These are phyloP conservation scores for Coelinius sp. DNA, from an alignment of 2,888 invertebrate species.

Conservation along the genomic window DNA sequence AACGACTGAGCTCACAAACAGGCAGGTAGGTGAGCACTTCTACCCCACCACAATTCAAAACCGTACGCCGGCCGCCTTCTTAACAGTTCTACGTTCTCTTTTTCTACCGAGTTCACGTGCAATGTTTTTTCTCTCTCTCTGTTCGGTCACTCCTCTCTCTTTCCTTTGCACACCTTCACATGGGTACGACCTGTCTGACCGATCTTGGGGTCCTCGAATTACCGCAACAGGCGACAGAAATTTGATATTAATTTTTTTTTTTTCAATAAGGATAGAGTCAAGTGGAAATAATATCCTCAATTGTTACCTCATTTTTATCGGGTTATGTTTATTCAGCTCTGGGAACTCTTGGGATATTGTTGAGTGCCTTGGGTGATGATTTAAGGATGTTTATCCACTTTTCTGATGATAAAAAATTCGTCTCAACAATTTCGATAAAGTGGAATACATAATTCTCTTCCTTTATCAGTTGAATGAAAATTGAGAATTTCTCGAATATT, in stretches of 20 bases:
- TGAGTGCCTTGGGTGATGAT: too few relatives aligned
- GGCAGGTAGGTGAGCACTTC: slow-evolving; percentile 65
- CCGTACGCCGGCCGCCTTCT: slow-evolving; percentile 52
- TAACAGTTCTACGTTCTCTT: slow-evolving; percentile 55
- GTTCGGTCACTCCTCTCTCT: slow-evolving; percentile 1
- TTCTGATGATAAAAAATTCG: too few relatives aligned
- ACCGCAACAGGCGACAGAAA: slow-evolving; percentile 27
- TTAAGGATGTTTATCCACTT: too few relatives aligned
- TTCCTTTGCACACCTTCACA: slow-evolving; percentile 26
- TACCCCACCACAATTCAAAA: slow-evolving; percentile 51
- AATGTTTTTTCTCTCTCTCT: slow-evolving; percentile 25
- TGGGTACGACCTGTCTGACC: slow-evolving; percentile 29
- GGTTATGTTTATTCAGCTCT: too few relatives aligned
- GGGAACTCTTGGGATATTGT: too few relatives aligned
- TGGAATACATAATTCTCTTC: too few relatives aligned
- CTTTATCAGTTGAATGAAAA: too few relatives aligned
- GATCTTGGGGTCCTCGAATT: slow-evolving; percentile 21
- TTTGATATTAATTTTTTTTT: not conserved
- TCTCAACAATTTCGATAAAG: too few relatives aligned
- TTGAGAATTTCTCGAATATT: too few relatives aligned
- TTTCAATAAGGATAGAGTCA: not conserved
- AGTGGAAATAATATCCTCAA: not conserved
- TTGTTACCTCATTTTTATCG: too few relatives aligned
- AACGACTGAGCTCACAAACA: slow-evolving; percentile 64
- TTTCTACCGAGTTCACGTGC: slow-evolving; percentile 35